phyloP scores from a whole-genome alignment of 1,140 invertebrate genomes.

The Thalassaphorura encarpata region DNA sequence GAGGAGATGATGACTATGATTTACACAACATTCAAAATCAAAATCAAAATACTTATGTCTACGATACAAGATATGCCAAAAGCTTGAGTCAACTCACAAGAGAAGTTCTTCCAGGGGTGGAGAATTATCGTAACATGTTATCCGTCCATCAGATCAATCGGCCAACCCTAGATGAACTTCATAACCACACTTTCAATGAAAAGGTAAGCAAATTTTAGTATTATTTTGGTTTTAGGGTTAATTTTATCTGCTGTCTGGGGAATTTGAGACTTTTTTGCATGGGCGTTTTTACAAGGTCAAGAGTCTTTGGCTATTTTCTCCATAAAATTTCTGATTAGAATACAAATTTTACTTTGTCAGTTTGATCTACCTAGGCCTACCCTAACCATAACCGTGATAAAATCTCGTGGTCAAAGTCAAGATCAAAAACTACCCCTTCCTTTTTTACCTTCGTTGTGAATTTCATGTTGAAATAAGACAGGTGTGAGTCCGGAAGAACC shows the following conservation, averaged over 20 bases:
- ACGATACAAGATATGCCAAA: slow-evolving; percentile 43
- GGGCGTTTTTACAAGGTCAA: no score
- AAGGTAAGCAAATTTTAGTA: slow-evolving; percentile 33
- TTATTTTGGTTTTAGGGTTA: background rate
- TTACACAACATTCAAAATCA: slow-evolving; percentile 17
- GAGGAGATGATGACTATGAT: slow-evolving; percentile 5
- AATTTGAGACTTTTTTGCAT: background rate
- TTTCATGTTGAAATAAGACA: no score
- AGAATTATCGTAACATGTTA: slow-evolving; percentile 49
- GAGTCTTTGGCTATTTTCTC: no score
- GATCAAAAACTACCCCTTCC: no score
- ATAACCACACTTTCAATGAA: slow-evolving; percentile 39
- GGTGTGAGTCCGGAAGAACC: no score
- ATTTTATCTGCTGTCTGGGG: background rate
- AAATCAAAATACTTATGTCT: slow-evolving; percentile 33
- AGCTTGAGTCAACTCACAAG: slow-evolving; percentile 45
- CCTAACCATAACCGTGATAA: no score
- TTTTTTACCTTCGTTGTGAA: no score
- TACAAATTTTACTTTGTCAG: no score
- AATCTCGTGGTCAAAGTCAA: no score
- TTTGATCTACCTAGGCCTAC: no score
- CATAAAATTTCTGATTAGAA: no score
- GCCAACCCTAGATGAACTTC: slow-evolving; percentile 50
- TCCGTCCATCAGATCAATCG: slow-evolving; percentile 42
- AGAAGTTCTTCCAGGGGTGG: slow-evolving; percentile 46